Evolutionary conservation across 2,797 vertebrate genomes (phyloP).

Genomic region (Sebastes alutus): DNA sequence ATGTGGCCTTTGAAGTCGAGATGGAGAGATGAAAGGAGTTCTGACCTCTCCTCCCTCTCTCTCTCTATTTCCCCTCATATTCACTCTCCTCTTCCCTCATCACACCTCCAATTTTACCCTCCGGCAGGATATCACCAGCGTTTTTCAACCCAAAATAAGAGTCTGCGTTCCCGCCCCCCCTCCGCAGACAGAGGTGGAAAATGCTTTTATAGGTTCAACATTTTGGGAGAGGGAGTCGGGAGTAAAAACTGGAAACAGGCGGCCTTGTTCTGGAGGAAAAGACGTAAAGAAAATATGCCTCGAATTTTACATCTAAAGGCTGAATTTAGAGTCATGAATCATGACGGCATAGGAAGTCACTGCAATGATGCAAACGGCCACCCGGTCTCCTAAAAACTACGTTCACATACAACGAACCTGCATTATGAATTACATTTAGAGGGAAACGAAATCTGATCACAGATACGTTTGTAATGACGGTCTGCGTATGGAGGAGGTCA

Average conservation of each 20-base stretch:
- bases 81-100: constrained; percentile 42
- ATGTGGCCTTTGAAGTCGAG: constrained; percentile 79
- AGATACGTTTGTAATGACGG: no score
- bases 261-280: not conserved
- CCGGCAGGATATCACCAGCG: constrained; percentile 23
- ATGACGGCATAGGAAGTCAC: no score
- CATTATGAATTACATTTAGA: no score
- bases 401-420: no score
- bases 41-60: constrained; percentile 58
- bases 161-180: constrained; percentile 11
- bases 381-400: no score
- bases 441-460: no score
- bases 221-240: not conserved
- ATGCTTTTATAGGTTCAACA: not conserved
- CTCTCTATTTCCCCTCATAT: constrained; percentile 22
- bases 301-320: not conserved
- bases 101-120: constrained; percentile 41
- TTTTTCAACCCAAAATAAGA: constrained; percentile 31
- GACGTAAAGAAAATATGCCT: not conserved
- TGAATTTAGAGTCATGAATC: not conserved
- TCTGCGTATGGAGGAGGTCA: no score
- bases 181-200: not conserved
- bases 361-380: no score
- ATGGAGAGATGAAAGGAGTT: constrained; percentile 81
- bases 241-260: not conserved